phyloP scores from a whole-genome alignment of 2,888 invertebrate species.

The Gerris lacustris region DNA sequence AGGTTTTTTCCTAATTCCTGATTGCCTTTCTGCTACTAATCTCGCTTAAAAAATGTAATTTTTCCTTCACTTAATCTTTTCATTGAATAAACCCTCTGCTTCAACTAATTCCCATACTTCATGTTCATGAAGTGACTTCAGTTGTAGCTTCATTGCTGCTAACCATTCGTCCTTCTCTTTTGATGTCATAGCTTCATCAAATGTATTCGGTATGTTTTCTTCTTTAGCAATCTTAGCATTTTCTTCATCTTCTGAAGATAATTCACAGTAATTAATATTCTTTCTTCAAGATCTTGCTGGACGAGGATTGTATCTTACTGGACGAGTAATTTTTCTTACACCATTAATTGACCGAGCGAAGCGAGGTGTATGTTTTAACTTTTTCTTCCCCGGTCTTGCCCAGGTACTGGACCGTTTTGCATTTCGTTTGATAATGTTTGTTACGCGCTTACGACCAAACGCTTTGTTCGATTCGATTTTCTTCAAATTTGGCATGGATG shows the following conservation, averaged over 20 bases:
- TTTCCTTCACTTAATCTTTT: neutral
- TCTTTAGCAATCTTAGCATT: neutral
- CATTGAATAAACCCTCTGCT: neutral
- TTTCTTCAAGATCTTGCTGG: neutral
- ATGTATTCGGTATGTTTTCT: neutral
- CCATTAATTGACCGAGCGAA: too few species aligned
- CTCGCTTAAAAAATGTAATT: neutral
- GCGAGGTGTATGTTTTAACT: too few species aligned
- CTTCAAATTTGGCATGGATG: too few species aligned
- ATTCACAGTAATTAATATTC: neutral
- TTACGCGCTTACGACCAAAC: too few species aligned
- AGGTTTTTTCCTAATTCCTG: too few species aligned
- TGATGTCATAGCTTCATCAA: neutral
- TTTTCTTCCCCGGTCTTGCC: too few species aligned
- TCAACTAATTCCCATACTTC: neutral
- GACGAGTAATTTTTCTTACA: too few species aligned
- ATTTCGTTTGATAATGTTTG: too few species aligned
- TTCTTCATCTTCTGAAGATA: neutral
- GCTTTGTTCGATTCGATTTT: too few species aligned
- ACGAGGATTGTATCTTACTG: neutral
- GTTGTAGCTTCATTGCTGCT: neutral
- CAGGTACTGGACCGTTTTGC: too few species aligned
- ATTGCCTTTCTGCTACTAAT: neutral
- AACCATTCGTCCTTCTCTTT: neutral
- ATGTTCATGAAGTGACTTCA: neutral